phyloP scores from a whole-genome alignment of 2,888 invertebrate genomes.

The Sinotaia quadrata region DNA sequence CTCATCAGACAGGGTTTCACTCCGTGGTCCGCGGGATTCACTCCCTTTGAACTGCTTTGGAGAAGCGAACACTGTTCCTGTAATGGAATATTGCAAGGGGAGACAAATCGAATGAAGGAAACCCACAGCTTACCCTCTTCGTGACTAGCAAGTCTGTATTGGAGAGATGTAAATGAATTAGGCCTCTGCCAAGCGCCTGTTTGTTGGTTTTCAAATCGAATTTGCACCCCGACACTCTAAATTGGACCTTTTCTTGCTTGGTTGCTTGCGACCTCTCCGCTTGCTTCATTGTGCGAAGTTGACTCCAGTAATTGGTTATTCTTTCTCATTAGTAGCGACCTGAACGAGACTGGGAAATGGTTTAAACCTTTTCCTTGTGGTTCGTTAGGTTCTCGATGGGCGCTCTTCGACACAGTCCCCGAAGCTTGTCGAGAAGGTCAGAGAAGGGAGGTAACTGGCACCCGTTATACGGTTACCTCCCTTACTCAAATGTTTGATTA shows the following conservation, averaged over 20 bases:
- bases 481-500: no score
- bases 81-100: constrained; percentile 34
- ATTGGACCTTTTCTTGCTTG: constrained; percentile 36
- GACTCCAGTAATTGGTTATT: constrained; percentile 35
- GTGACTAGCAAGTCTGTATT: constrained; percentile 16
- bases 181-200: constrained; percentile 21
- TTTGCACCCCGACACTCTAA: constrained; percentile 25
- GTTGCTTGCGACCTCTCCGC: constrained; percentile 16
- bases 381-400: constrained; percentile 7
- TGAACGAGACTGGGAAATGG: constrained; percentile 10
- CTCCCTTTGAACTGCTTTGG: constrained; percentile 24
- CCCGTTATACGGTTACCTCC: not conserved
- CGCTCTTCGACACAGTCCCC: not conserved
- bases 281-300: constrained; percentile 11
- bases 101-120: constrained; percentile 32
- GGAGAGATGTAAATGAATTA: constrained; percentile 26
- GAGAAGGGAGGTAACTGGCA: no score
- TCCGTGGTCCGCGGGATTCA: not conserved
- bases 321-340: constrained; percentile 31
- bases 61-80: constrained; percentile 29
- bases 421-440: not conserved
- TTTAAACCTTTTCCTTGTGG: constrained; percentile 24
- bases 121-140: constrained; percentile 33
- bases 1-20: constrained; percentile 25
- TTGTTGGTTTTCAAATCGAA: constrained; percentile 34